A percentile compares a stretch with the other conserved stretches of the same genome.
phyloP scores from a whole-genome alignment of 1,140 invertebrate genomes.

The Bombus huntii region DNA sequence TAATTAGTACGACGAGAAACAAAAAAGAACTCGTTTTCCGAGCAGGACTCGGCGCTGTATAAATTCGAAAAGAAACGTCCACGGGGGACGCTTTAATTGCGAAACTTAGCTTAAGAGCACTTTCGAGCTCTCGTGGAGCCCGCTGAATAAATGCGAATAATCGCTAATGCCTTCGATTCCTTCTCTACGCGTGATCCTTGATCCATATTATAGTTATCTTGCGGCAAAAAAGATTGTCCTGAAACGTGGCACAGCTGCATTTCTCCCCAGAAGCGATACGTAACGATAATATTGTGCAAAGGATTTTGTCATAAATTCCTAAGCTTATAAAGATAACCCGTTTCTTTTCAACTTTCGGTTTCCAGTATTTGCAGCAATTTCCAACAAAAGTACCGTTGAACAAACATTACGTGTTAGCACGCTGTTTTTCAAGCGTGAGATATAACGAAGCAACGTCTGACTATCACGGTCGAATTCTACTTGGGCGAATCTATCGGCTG shows the following conservation, averaged over 20 bases:
- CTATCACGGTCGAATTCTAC: too few relatives aligned
- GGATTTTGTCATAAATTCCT: background rate
- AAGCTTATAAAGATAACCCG: background rate
- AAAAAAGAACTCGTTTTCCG: constrained; percentile 14
- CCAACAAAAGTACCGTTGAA: background rate
- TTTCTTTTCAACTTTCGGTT: too few relatives aligned
- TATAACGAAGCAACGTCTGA: too few relatives aligned
- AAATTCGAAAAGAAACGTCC: constrained; percentile 30
- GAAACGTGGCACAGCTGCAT: background rate
- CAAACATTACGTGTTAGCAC: background rate
- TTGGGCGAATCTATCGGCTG: too few relatives aligned
- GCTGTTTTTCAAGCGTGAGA: too few relatives aligned
- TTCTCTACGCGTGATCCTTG: background rate
- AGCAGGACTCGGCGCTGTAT: background rate
- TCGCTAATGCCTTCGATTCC: background rate
- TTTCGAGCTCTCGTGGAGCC: background rate
- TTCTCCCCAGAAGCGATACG: too few relatives aligned
- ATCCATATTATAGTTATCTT: background rate
- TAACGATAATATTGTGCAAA: background rate
- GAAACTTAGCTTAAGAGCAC: constrained; percentile 5
- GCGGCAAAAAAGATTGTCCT: background rate
- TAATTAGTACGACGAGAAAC: background rate
- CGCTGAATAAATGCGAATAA: too few relatives aligned
- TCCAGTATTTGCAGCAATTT: too few relatives aligned
- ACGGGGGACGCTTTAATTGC: constrained; percentile 28